Percentiles rank a stretch among this genome's conserved stretches.
Conservation (phyloP, 2,888 invertebrate genomes). For the Oxytorus armatus region DNA sequence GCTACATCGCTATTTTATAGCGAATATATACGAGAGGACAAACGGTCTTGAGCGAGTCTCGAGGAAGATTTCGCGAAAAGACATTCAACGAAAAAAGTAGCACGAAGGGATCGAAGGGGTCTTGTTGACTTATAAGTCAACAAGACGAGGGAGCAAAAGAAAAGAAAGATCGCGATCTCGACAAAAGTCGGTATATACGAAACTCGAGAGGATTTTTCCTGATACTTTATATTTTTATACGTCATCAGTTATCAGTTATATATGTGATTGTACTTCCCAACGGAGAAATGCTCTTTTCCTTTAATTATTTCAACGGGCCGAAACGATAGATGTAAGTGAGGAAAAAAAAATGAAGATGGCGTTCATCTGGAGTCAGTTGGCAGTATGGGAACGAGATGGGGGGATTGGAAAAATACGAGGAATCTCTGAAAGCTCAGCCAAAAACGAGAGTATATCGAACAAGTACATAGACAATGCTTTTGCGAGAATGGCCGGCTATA, state of each 20-base stretch:
- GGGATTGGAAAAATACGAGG: constrained; percentile 10
- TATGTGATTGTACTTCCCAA: neutral
- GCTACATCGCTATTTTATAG: too few species aligned
- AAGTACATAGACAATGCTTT: constrained; percentile 43
- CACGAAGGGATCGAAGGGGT: neutral
- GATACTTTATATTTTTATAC: neutral
- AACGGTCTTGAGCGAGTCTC: constrained; percentile 16
- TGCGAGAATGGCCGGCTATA: constrained; percentile 14
- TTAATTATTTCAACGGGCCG: neutral
- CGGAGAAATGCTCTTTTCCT: neutral
- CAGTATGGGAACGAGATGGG: neutral
- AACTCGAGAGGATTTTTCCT: neutral
- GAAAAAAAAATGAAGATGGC: neutral
- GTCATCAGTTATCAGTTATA: neutral
- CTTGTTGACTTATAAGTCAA: too few species aligned
- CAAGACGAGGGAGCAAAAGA: too few species aligned
- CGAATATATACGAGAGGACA: too few species aligned
- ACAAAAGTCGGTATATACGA: neutral
- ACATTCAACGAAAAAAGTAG: neutral
- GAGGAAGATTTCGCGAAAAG: neutral
- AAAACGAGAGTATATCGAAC: constrained; percentile 40
- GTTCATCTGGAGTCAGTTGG: neutral
- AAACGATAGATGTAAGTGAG: neutral
- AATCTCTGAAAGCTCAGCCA: constrained; percentile 25
- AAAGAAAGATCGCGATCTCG: constrained; percentile 14